Conservation (phyloP, 2,113 vertebrate species). For the Chroicocephalus ridibundus region DNA sequence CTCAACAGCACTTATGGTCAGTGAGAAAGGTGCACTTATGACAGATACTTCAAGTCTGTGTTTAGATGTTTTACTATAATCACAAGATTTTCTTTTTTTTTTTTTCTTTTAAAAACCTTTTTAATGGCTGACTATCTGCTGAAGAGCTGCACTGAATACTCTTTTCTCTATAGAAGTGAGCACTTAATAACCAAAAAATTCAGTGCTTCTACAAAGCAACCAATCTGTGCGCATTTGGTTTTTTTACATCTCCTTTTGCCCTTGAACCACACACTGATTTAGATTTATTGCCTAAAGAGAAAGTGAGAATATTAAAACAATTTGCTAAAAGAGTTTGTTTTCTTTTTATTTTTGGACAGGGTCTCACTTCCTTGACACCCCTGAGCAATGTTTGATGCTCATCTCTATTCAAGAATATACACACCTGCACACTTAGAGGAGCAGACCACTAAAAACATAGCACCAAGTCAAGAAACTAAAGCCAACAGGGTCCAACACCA, state of each 20-base stretch:
- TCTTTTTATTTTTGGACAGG: not conserved
- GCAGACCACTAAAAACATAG: not conserved
- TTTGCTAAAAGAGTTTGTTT: not conserved
- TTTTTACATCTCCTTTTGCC: not conserved
- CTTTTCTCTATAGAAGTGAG: not conserved
- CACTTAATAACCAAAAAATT: not conserved
- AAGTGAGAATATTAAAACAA: not conserved
- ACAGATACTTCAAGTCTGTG: not conserved
- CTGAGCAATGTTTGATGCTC: not conserved
- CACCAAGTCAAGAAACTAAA: not conserved
- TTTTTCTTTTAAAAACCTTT: not conserved
- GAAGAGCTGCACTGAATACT: not conserved
- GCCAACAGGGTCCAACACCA: not conserved
- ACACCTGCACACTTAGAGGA: not conserved
- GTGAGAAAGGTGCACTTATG: not conserved
- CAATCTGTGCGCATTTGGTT: fast-evolving
- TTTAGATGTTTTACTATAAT: not conserved
- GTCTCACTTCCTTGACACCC: not conserved
- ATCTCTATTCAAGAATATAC: not conserved
- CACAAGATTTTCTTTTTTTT: not conserved
- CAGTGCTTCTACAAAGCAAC: not conserved
- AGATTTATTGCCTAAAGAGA: not conserved
- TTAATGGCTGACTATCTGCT: not conserved
- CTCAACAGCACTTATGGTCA: not conserved
- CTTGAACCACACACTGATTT: not conserved